Percentiles rank a stretch among this genome's conserved stretches.
phyloP scores from a whole-genome alignment of 2,797 vertebrate genomes.

The Psittacula echo region DNA sequence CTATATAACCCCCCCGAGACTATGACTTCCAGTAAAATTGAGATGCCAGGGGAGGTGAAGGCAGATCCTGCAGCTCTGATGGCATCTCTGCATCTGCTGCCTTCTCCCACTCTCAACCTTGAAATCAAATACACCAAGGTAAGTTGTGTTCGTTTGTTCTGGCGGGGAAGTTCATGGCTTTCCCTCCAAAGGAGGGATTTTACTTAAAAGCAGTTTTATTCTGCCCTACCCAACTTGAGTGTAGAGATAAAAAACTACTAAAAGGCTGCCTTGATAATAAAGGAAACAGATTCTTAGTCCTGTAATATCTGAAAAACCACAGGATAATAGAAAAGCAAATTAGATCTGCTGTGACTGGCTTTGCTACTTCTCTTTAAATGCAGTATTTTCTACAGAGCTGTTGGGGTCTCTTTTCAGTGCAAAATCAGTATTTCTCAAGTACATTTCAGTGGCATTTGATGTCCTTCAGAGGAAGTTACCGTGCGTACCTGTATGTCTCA shows the following conservation, averaged over 20 bases:
- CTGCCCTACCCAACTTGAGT: neutral
- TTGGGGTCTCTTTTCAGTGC: neutral
- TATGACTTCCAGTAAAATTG: conserved; percentile 97
- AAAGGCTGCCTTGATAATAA: neutral
- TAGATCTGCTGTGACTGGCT: neutral
- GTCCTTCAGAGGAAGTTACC: neutral
- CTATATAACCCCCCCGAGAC: conserved; percentile 40
- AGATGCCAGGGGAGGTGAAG: conserved; percentile 94
- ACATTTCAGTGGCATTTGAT: neutral
- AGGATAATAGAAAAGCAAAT: neutral
- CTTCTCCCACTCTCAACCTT: conserved; percentile 92
- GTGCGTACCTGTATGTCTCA: neutral
- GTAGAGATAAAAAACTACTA: neutral
- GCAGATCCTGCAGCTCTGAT: conserved; percentile 94
- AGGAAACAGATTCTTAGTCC: neutral
- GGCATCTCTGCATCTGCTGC: conserved; percentile 96
- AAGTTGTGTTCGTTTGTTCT: conserved; percentile 54
- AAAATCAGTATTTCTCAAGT: neutral
- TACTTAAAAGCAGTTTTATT: conserved; percentile 7
- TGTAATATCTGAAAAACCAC: neutral
- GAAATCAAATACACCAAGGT: conserved; percentile 98
- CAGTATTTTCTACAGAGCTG: neutral
- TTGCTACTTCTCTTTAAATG: neutral
- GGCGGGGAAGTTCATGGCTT: neutral
- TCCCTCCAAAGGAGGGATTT: neutral